These are phyloP conservation scores for Engystomops pustulosus DNA, from an alignment of 2,113 vertebrate genomes.

Conservation along the genomic window DNA sequence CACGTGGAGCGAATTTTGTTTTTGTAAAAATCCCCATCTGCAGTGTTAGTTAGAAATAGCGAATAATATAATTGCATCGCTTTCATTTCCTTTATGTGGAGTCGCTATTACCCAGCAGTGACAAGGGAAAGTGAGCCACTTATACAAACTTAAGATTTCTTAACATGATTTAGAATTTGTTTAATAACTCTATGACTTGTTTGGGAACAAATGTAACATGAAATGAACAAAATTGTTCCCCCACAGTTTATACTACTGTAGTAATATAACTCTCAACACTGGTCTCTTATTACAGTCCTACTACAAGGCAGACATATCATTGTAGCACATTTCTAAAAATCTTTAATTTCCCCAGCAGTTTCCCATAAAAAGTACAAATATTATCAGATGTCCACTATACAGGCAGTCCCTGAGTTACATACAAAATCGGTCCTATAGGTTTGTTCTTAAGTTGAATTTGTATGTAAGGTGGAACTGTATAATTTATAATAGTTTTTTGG, in stretches of 20 bases:
- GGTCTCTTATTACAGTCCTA: neutral
- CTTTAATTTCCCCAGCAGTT: neutral
- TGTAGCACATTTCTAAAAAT: neutral
- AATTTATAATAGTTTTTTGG: no score
- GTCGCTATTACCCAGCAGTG: conserved; percentile 4
- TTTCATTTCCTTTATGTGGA: conserved; percentile 12
- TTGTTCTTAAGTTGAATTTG: no score
- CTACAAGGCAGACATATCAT: neutral
- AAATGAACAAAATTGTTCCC: neutral
- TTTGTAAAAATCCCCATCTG: conserved; percentile 14
- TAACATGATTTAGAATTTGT: conserved; percentile 1
- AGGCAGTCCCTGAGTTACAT: no score
- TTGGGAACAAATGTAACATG: neutral
- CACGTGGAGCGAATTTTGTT: conserved; percentile 25
- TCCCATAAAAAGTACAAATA: neutral
- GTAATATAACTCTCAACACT: neutral
- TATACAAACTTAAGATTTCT: neutral
- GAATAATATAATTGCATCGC: conserved; percentile 9
- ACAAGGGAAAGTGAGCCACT: conserved; percentile 16
- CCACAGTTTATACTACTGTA: neutral
- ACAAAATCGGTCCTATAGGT: no score
- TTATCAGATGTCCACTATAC: neutral
- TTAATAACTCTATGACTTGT: conserved; percentile 12
- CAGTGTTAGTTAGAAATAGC: conserved; percentile 4
- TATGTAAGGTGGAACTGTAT: no score